Conservation (phyloP, 1,140 invertebrate genomes). For the Ostrea denselamellosa region DNA sequence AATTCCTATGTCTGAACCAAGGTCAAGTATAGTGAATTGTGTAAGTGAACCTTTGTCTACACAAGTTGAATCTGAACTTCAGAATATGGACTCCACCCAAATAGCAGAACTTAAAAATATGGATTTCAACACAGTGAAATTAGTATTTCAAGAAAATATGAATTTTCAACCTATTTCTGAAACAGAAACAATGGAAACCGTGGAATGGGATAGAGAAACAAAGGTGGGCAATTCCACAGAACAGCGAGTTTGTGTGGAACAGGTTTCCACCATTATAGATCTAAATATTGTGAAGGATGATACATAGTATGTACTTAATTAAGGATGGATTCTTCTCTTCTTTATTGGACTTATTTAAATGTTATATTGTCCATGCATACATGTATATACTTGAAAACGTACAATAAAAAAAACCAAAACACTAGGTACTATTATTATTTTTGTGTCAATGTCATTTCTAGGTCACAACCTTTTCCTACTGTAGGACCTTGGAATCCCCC, state of each 20-base stretch:
- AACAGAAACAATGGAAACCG: background rate
- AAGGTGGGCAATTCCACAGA: background rate
- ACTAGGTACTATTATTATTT: background rate
- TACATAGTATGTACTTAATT: background rate
- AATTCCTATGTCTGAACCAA: background rate
- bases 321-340: too few relatives aligned
- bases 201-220: background rate
- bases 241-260: slow-evolving; percentile 15
- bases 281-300: slow-evolving; percentile 2
- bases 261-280: slow-evolving; percentile 3
- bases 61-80: background rate
- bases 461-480: background rate
- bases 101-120: background rate
- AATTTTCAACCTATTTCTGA: background rate
- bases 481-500: background rate
- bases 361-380: background rate
- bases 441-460: background rate
- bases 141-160: background rate
- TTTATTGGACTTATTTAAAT: too few relatives aligned
- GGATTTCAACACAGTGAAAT: background rate
- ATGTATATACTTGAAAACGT: background rate
- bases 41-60: background rate
- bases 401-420: too few relatives aligned
- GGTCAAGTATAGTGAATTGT: background rate
- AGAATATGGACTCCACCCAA: too few relatives aligned